Percentiles rank a stretch among this genome's conserved stretches.
Conservation (phyloP, 2,888 invertebrate genomes). For the Dicyrtomina minuta region DNA sequence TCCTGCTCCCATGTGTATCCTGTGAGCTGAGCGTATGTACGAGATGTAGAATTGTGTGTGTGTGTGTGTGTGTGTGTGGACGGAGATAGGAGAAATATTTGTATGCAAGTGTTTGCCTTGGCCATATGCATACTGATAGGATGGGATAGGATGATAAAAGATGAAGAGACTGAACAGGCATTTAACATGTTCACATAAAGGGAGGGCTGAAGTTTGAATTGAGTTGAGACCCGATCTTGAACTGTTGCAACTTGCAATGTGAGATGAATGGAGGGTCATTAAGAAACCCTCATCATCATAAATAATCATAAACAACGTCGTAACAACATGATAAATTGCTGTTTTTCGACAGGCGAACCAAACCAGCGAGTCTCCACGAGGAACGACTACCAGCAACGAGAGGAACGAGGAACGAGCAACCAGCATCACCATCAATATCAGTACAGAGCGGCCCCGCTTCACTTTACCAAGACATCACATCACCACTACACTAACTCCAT, state of each 20-base stretch:
- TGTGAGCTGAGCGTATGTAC: too few species aligned
- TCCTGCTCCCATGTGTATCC: too few species aligned
- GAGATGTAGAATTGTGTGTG: too few species aligned
- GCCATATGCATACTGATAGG: too few species aligned
- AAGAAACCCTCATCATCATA: constrained; percentile 33
- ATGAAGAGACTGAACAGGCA: neutral
- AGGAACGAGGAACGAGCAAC: constrained; percentile 4
- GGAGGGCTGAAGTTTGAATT: constrained; percentile 21
- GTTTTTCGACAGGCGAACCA: constrained; percentile 32
- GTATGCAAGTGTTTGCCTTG: too few species aligned
- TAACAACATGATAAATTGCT: constrained; percentile 39
- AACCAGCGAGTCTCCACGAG: constrained; percentile 31
- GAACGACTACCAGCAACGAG: constrained; percentile 15
- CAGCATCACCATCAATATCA: constrained; percentile 24
- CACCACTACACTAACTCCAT: constrained; percentile 20
- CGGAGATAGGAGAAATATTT: too few species aligned
- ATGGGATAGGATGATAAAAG: neutral
- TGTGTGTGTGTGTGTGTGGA: too few species aligned
- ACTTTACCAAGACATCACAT: constrained; percentile 25
- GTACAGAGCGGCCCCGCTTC: constrained; percentile 8
- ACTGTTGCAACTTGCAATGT: constrained; percentile 32
- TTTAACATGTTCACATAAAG: neutral
- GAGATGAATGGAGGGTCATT: constrained; percentile 35
- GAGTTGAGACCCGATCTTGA: constrained; percentile 31
- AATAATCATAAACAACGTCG: constrained; percentile 38